A percentile compares a stretch with the other conserved stretches of the same genome.
Evolutionary conservation across 2,797 vertebrate species (phyloP).

Genomic region (Podarcis lilfordi): DNA sequence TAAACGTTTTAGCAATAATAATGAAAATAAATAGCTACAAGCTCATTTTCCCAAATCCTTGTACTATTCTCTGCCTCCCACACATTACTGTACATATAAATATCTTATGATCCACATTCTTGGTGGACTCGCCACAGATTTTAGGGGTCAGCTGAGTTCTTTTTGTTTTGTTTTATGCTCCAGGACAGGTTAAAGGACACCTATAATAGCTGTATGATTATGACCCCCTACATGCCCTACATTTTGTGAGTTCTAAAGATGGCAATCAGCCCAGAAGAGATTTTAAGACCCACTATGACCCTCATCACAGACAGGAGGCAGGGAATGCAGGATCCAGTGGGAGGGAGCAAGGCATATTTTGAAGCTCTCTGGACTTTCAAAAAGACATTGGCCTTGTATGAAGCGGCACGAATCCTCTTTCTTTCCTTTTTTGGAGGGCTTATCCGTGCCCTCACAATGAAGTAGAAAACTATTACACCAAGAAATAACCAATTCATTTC

Average conservation of each 20-base stretch:
- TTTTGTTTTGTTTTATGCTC: not conserved
- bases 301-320: not conserved
- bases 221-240: not conserved
- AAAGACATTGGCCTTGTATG: not conserved
- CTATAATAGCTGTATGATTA: not conserved
- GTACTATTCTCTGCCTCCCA: not conserved
- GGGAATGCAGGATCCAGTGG: not conserved
- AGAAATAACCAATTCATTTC: not conserved
- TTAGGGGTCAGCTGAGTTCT: not conserved
- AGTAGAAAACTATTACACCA: not conserved
- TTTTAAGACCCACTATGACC: not conserved
- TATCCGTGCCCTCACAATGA: not conserved
- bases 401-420: not conserved
- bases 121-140: not conserved
- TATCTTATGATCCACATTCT: not conserved
- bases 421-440: not conserved
- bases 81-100: not conserved
- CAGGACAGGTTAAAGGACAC: not conserved
- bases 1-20: not conserved
- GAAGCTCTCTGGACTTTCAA: not conserved
- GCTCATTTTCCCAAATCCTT: not conserved
- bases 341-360: not conserved
- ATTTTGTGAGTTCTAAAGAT: not conserved
- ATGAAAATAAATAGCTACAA: not conserved
- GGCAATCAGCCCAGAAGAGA: not conserved